These are phyloP conservation scores for Philopedon plagiatum DNA, from an alignment of 2,888 invertebrate species.

Conservation along the genomic window DNA sequence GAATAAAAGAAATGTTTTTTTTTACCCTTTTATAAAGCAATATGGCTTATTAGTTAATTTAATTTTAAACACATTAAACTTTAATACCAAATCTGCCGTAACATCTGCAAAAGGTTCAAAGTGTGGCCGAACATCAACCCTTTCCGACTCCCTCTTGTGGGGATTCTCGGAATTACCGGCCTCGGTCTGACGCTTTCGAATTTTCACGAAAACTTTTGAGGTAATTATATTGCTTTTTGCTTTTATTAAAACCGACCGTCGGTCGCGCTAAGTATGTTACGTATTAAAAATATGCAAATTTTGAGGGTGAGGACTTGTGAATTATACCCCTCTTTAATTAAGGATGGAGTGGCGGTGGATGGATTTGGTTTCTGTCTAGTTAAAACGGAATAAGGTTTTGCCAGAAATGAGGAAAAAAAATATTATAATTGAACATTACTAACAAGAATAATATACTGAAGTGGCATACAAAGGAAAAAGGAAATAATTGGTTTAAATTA, in stretches of 20 bases:
- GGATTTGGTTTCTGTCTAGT: slow-evolving; percentile 23
- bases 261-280: slow-evolving; percentile 48
- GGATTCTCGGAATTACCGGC: slow-evolving; percentile 26
- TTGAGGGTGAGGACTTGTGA: slow-evolving; percentile 48
- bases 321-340: slow-evolving; percentile 50
- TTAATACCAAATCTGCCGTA: slow-evolving; percentile 10
- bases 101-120: slow-evolving; percentile 18
- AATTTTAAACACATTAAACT: slow-evolving; percentile 6
- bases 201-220: slow-evolving; percentile 47
- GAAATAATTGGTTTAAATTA: too few relatives aligned
- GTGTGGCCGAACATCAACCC: slow-evolving; percentile 6
- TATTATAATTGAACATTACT: too few relatives aligned
- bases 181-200: slow-evolving; percentile 10
- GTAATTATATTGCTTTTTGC: slow-evolving; percentile 49
- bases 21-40: too few relatives aligned
- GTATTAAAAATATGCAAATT: slow-evolving; percentile 53
- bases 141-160: slow-evolving; percentile 15
- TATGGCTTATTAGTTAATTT: not conserved
- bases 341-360: slow-evolving; percentile 14
- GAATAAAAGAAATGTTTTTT: too few relatives aligned
- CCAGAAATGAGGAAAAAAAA: too few relatives aligned
- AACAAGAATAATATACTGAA: too few relatives aligned
- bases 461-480: too few relatives aligned
- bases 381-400: not conserved
- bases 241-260: slow-evolving; percentile 49